Base-by-base conservation (phyloP, 2,888 invertebrate genomes). In the Latrodectus hesperus region DNA sequence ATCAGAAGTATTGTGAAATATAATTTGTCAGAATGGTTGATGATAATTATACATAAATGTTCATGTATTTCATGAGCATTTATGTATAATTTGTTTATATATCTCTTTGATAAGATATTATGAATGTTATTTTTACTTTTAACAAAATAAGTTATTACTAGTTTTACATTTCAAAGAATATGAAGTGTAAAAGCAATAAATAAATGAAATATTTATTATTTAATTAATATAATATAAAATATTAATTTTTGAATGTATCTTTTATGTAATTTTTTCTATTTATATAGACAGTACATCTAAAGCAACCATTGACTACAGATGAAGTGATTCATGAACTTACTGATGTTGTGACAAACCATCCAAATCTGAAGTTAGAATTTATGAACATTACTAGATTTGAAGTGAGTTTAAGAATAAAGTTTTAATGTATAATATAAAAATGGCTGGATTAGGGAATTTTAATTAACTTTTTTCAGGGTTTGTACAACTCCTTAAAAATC, bases 361-460 rank as follows among this genome's bases (percentile, higher is more conserved):
- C 81, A 10, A 78, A 84, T 77, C 73, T 84, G n/a, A 72, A 80
- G 11, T n/a, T 85, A 16, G 81, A 84, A 26, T 74, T 49, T 22
- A 78, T 88, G 9, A 81, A 84, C 77, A 81, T 88, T 52, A 72
- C 88, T 72, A 84, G 78, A 70, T 84, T 80, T 81, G 88, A 88
- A n/a, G 88, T 88, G 73, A 78, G 81, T 64, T 17, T 60, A 60
- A 60, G 12, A 60, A 60, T 60, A 60, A 0, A 10, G 10, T 60
- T 0, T 11, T 12, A n/a, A 5, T 6, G 9, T 60, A 60, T 60
- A 12, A 60, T 60, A 16, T 60, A 60, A 60, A 60, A 10, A 60
- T 6, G 4, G 6, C 38, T 38, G 38, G 6, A 38, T 38, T 38
- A 38, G 38, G 38, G 6, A 38, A 6, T 38, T 38, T 22, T 22